phyloP scores from a whole-genome alignment of 2,888 invertebrate species.

The Furcula furcula region DNA sequence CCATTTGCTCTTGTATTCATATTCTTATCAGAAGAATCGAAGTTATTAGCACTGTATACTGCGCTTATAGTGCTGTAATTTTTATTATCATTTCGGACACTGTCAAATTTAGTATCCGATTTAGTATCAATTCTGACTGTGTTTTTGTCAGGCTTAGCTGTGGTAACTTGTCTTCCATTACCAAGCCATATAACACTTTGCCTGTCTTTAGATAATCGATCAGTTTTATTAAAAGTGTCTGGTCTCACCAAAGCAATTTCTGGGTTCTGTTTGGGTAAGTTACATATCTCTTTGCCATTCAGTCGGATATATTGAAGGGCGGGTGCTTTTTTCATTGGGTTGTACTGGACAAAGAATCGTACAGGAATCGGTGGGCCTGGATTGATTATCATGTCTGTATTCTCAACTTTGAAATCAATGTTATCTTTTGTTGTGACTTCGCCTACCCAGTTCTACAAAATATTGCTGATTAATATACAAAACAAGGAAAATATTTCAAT shows the following conservation, averaged over 20 bases:
- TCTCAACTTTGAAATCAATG: conserved; percentile 79
- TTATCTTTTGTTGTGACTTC: conserved; percentile 80
- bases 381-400: conserved; percentile 72
- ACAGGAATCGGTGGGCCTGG: conserved; percentile 74
- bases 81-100: neutral
- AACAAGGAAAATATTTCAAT: too few species aligned
- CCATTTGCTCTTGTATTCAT: too few species aligned
- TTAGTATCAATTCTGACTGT: neutral
- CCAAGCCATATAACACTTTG: too few species aligned
- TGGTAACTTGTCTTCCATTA: neutral
- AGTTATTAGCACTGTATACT: neutral
- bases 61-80: neutral
- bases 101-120: neutral
- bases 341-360: conserved; percentile 82
- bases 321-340: conserved; percentile 61
- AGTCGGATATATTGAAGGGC: conserved; percentile 68
- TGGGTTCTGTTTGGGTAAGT: neutral
- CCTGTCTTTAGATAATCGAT: too few species aligned
- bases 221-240: neutral
- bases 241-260: neutral
- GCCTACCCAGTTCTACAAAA: conserved; percentile 78
- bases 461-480: too few species aligned
- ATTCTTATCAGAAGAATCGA: too few species aligned
- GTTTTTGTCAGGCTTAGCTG: neutral
- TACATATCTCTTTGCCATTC: conserved; percentile 81